phyloP scores from a whole-genome alignment of 2,888 invertebrate species.

The Drosophila peninsularis region DNA sequence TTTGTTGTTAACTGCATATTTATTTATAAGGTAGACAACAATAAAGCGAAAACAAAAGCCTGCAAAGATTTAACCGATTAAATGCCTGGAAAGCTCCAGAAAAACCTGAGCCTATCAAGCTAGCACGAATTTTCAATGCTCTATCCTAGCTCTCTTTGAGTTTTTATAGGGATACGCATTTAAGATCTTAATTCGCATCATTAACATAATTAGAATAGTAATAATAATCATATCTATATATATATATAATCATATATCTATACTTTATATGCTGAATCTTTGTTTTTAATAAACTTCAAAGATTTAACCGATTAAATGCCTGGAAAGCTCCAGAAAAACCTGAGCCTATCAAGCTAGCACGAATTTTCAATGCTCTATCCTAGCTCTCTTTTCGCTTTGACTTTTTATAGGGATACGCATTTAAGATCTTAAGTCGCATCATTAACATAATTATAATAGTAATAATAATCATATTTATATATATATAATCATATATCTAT shows the following conservation, averaged over 20 bases:
- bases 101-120: neutral
- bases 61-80: slow-evolving; percentile 15
- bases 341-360: neutral
- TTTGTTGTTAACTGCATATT: slow-evolving; percentile 43
- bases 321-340: slow-evolving; percentile 16
- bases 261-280: no score
- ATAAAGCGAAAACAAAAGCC: slow-evolving; percentile 12
- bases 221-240: no score
- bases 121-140: neutral
- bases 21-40: slow-evolving; percentile 35
- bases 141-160: neutral
- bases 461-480: no score
- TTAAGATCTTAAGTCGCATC: neutral
- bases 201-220: neutral
- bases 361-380: slow-evolving; percentile 1
- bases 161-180: no score
- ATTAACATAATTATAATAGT: neutral
- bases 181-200: neutral
- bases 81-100: slow-evolving; percentile 17
- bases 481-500: no score
- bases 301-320: slow-evolving; percentile 16
- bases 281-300: no score
- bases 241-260: no score
- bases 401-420: no score
- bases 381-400: no score